Conservation (phyloP, 2,113 vertebrate species). For the Bujurquina vittata region DNA sequence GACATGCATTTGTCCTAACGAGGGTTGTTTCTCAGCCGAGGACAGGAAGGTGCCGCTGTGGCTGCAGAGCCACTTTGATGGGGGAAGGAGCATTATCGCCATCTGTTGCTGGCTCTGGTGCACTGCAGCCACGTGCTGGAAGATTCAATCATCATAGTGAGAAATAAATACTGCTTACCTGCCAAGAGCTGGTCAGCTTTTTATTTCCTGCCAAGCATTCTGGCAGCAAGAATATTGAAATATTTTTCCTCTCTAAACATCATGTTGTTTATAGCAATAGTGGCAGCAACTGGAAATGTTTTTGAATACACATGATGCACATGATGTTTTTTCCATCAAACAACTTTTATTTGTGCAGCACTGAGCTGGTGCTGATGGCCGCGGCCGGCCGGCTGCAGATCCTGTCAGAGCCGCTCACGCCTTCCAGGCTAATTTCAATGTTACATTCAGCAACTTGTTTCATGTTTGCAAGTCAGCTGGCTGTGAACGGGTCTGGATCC, state of each 20-base stretch:
- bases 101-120: slow-evolving; percentile 63
- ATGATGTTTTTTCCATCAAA: slow-evolving; percentile 19
- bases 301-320: neutral
- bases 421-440: slow-evolving; percentile 29
- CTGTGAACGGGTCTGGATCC: slow-evolving; percentile 19
- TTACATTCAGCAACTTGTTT: slow-evolving; percentile 49
- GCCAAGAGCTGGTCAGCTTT: slow-evolving; percentile 56
- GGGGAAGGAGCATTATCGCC: slow-evolving; percentile 62
- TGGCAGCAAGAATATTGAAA: slow-evolving; percentile 44
- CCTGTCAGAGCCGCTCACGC: slow-evolving; percentile 36
- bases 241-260: slow-evolving; percentile 14
- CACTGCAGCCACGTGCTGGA: slow-evolving; percentile 54
- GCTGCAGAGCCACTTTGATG: slow-evolving; percentile 6
- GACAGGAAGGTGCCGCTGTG: slow-evolving; percentile 24
- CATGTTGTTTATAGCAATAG: neutral
- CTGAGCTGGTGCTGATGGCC: slow-evolving; percentile 7
- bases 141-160: slow-evolving; percentile 36
- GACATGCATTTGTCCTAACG: slow-evolving; percentile 30
- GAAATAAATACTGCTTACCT: slow-evolving; percentile 49
- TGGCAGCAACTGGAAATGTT: neutral
- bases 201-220: slow-evolving; percentile 42
- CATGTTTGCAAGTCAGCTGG: slow-evolving; percentile 18
- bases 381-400: slow-evolving; percentile 35
- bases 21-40: slow-evolving; percentile 48
- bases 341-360: neutral